Evolutionary conservation across 2,888 invertebrate species (phyloP).

Genomic region (Kuschelorhynchus macadamiae): DNA sequence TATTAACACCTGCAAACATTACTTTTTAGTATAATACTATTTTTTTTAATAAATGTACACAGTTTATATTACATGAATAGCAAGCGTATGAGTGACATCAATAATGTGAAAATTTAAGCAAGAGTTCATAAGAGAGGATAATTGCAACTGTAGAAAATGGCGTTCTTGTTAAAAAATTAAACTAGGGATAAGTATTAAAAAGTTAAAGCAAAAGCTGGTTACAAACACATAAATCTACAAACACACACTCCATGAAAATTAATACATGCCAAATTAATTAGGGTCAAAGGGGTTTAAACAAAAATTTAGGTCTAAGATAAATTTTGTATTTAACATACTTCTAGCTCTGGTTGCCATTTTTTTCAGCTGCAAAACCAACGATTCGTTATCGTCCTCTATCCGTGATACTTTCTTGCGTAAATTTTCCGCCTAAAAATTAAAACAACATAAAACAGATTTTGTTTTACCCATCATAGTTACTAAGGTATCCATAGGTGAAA

Average conservation of each 20-base stretch:
- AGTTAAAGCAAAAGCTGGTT: no score
- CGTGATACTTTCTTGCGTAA: conserved; percentile 91
- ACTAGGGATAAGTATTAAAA: no score
- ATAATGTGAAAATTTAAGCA: conserved; percentile 52
- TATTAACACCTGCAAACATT: no score
- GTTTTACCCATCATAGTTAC: conserved; percentile 51
- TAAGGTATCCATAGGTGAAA: conserved; percentile 65
- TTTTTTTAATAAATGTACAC: no score
- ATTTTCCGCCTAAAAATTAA: conserved; percentile 82
- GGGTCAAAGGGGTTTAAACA: no score
- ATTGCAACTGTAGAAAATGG: conserved; percentile 72
- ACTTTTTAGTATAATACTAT: no score
- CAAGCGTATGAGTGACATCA: no score
- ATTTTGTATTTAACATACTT: conserved; percentile 73
- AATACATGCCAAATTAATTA: no score
- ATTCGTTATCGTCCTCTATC: conserved; percentile 97
- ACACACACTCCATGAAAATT: no score
- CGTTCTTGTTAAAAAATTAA: conserved; percentile 5
- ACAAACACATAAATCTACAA: no score
- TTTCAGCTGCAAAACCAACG: conserved; percentile 93
- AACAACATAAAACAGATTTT: conserved; percentile 12
- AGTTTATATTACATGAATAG: no score
- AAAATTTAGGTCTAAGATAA: no score
- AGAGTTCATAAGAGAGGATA: conserved; percentile 42
- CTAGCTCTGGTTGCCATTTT: conserved; percentile 92